Evolutionary conservation across 2,888 invertebrate species (phyloP), one percentile per base, ranked within the genome.

Genomic region (Orgyia antiqua): DNA sequence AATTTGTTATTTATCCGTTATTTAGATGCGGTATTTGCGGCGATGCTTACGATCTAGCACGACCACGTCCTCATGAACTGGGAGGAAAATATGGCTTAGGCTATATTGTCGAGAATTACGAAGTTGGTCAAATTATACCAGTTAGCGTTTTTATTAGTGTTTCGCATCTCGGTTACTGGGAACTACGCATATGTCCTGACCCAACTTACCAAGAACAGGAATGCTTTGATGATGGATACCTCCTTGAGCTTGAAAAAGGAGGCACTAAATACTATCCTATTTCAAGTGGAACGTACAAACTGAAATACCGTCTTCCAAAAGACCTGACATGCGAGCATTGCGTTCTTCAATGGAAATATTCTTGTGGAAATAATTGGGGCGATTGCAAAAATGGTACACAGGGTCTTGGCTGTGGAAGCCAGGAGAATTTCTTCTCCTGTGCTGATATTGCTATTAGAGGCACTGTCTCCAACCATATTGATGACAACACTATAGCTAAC

Each of bases 301-400:
- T 92, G 23, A 88, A 87, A 28, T 91, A 91, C 42, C 83, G 88
- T 31, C 73, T 93, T 0, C 90, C 87, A 0, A 19, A 70, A 18
- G 90, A 88, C 8, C 55, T 94, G 3, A 88, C 89, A 5, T 96
- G 96, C 58, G 87, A 89, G 0, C 93, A 94, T 58, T 96, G 96
- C 58, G 90, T 96, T 0, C 79, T 96, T 0, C 96, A 96, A 57
- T 96, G 96, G 96, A 89, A 91, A 47, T 96, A 96, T 61, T 87
- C 92, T 4, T 94, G 95, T 21, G 95, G 93, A 1, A 94, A 94
- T 61, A 94, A 93, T 64, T 94, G 94, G 94, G 94, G 94, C 0
- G 80, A 73, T 12, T 93, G 93, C 53, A 72, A 71, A 0, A 89
- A 93, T 56, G 92, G 92, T 0, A 89, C 89, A 21, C 90, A 90